phyloP scores from a whole-genome alignment of 2,888 invertebrate genomes.

The Cyclophora punctaria region DNA sequence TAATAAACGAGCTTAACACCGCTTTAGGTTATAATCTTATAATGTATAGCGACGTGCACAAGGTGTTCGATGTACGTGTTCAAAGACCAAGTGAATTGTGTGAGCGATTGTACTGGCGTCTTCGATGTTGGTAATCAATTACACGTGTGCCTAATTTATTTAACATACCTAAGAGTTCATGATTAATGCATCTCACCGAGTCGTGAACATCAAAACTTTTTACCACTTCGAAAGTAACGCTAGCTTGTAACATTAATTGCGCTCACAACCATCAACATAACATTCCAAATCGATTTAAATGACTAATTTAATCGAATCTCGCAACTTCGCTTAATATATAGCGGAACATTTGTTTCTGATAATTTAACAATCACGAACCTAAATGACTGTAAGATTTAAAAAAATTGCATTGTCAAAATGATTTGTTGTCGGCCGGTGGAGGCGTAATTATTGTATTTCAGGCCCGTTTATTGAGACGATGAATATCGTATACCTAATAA shows the following conservation, averaged over 20 bases:
- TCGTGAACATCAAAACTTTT: constrained; percentile 59
- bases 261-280: constrained; percentile 42
- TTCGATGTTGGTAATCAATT: constrained; percentile 42
- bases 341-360: constrained; percentile 52
- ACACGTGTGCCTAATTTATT: constrained; percentile 50
- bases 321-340: constrained; percentile 54
- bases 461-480: constrained; percentile 6
- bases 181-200: constrained; percentile 56
- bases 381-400: constrained; percentile 25
- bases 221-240: constrained; percentile 40
- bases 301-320: constrained; percentile 52
- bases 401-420: constrained; percentile 49
- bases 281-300: constrained; percentile 62
- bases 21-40: constrained; percentile 6
- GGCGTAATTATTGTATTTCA: constrained; percentile 18
- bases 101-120: constrained; percentile 14
- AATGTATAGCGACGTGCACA: background rate
- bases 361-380: constrained; percentile 34
- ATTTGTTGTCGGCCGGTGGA: constrained; percentile 32
- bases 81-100: constrained; percentile 4
- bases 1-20: background rate
- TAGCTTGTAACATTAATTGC: constrained; percentile 59
- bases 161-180: constrained; percentile 39
- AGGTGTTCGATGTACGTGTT: constrained; percentile 4
- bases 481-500: constrained; percentile 32